Base-by-base conservation (phyloP, 2,888 invertebrate genomes). In the Caenorhabditis macrosperma region DNA sequence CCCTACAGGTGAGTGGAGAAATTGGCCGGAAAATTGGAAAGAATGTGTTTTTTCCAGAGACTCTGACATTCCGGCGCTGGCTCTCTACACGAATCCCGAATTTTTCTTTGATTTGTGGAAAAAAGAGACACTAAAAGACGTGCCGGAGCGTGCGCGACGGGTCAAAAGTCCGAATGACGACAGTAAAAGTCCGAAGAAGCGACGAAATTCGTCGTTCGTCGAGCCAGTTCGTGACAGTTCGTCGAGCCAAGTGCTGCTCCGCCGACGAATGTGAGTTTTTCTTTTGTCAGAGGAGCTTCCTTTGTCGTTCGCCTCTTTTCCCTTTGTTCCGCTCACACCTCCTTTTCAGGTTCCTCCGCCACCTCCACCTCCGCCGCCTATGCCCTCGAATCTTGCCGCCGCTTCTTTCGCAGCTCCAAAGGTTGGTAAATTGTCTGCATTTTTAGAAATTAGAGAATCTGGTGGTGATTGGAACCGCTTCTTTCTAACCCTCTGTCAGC, bases 51-150 rank as follows among this genome's bases (percentile, higher is more conserved):
- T 76, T 77, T 83, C 20, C 59, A 84, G 86, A 72, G 86, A 86
- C n/a, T 94, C 96, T 88, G 96, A 96, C 91, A 68, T 57, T 12
- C 81, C 80, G 17, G 98, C 98, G 60, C 93, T 99, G 87, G 97
- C 97, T 92, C 97, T 97, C 93, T 99, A 99, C 92, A 99, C 99
- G 0, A 98, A 99, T 93, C 97, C 99, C 0, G 95, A 95, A 88
- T 99, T 98, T 93, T 99, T 99, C 94, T 98, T 99, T 92, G 97
- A 99, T 91, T 92, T 99, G 81, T 99, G 99, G 99, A 94, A 96
- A 82, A 94, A 96, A 89, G 97, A 99, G 92, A 98, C 99, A 95
- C 93, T 97, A 85, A 97, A 97, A 91, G 97, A 85, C 9, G 78
- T 78, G 6, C 78, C 74, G 1, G 84, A 82, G 20, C 52, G 78